Evolutionary conservation across 2,113 vertebrate genomes (phyloP), one percentile per base, ranked within the genome.

Genomic region (Melanocharis versteri): DNA sequence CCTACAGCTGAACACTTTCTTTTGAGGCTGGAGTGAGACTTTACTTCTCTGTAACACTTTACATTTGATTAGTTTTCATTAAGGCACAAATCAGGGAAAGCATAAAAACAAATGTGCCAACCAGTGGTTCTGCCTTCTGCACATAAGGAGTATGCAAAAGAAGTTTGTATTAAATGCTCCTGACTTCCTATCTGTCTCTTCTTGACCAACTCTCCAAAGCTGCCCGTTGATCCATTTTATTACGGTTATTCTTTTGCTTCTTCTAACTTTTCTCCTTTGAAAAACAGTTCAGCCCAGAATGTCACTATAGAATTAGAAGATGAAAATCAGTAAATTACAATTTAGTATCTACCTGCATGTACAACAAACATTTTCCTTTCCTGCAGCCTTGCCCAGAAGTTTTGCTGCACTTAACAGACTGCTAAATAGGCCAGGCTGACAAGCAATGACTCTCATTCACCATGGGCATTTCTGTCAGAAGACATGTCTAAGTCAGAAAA

Each of bases 21-120:
- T 64, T 61, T 54, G 76, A 77, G 42, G 23, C 4, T 65, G 26
- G 64, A 90, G 45, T 39, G 26, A 35, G 35, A 85, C 20, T 45
- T 84, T 9, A 42, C 23, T 58, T 70, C 62, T 54, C 27, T 48
- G 7, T 23, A 75, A 61, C 19, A 45, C 35, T 72, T 58, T 35
- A 47, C 7, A 69, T 85, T 62, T 61, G 33, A 42, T 73, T 47
- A 21, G 8, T 88, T 90, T 88, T 73, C 47, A 73, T 83, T 88
- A 96, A 96, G 92, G 96, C 93, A 95, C 60, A 86, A 94, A 81
- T 83, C 33, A 79, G 81, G 42, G 30, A 83, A 73, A 93, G 58
- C 27, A 71, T 50, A 61, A 73, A 92, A 93, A 33, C 17, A 76
- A 80, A 78, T 33, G 77, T 90, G 76, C 44, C 88, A 93, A 53